Base-by-base conservation (phyloP, 2,113 vertebrate species). In the Perccottus glenii region DNA sequence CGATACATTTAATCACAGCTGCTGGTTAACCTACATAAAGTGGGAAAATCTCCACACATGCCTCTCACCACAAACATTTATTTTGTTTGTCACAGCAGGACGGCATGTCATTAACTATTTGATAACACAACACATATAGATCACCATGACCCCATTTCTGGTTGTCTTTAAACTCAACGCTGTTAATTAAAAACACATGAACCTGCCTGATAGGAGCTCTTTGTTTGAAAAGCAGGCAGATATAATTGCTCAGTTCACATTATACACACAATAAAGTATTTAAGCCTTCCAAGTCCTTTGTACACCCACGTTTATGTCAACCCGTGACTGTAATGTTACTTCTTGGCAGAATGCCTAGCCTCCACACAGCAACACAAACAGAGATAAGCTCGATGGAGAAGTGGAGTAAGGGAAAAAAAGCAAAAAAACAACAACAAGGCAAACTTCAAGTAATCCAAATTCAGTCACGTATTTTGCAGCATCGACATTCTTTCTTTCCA, bases 241-340 rank as follows among this genome's bases (percentile, higher is more conserved):
- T 85, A 87, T 87, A 89, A 89, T 86, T 86, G 84, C 89, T 85
- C 81, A 80, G 81, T 88, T 90, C 87, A 90, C 84, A 88, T 88
- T 88, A 90, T 86, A 86, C 82, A 89, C 85, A 87, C 87, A 86
- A 89, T 86, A 86, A 88, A 88, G 87, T 84, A 88, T 88, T 87
- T 85, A 85, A 85, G 80, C 69, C 75, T 72, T 86, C 79, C 86
- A 85, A 85, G 81, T 84, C 82, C 81, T 88, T 88, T 89, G 79
- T 83, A 85, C 87, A 82, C 84, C 87, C 88, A 89, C 88, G 62
- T 87, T 85, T 79, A 84, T 85, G 85, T 90, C 84, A 88, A 85
- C 75, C 71, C 44, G 51, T 67, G 75, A 84, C 81, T 81, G 84
- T 80, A 89, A 84, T 83, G 88, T 87, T 89, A 87, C 84, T 73